Base-by-base conservation (phyloP, 2,797 vertebrate genomes). In the Protosalanx chinensis region DNA sequence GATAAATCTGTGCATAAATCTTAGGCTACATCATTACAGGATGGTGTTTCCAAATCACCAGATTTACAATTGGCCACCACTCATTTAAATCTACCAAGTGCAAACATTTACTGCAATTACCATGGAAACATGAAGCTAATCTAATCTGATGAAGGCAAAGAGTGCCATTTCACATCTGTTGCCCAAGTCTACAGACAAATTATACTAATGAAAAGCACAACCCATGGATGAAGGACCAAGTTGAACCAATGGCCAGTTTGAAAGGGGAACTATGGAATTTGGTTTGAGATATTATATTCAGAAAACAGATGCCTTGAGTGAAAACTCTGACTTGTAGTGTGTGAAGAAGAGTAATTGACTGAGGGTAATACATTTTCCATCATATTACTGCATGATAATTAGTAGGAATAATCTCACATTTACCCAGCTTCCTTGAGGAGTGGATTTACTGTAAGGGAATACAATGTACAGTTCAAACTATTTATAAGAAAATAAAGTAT, bases 261-360 rank as follows among this genome's bases (percentile, higher is more conserved):
- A 72, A 81, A 82, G 59, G 74, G 68, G 53, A 64, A 77, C 72
- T 74, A 76, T 72, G 76, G 33, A 73, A 79, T 76, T 80, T 68
- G 75, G 74, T 66, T 62, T 76, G 71, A 79, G 79, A 73, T 75
- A 74, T 82, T 78, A 82, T 62, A 71, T 74, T 82, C 78, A 79
- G 65, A 80, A 70, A 41, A 64, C 77, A 75, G 62, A 64, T 73
- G 80, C 82, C 64, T 53, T 77, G 77, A 85, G 83, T 84, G 82
- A 80, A 81, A 84, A 62, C 60, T 78, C 67, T 68, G 70, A 76
- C 79, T 84, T 84, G 33, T 83, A 86, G 72, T 79, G 70, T 76
- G 72, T 83, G 70, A 83, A 79, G 66, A 74, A 62, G 58, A 78
- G 76, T 81, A 77, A 85, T 80, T 83, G 70, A 74, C 79, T 69